Conservation (phyloP, 2,888 invertebrate species). For the Archaeoteleia sp. region DNA sequence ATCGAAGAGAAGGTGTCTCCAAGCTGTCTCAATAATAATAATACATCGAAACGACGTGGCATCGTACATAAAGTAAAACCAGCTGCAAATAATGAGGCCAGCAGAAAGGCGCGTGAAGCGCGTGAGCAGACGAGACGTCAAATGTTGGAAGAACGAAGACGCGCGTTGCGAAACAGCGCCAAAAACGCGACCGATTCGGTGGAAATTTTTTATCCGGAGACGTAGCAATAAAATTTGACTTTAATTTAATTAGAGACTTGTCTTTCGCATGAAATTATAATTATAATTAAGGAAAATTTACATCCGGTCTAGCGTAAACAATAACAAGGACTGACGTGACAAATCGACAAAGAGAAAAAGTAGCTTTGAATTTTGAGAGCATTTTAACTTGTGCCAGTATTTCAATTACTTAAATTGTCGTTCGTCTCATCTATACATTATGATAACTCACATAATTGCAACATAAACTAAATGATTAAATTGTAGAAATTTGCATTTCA, state of each 20-base stretch:
- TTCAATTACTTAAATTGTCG: no score
- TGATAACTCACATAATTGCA: no score
- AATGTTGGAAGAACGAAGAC: slow-evolving; percentile 85
- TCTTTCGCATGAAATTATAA: slow-evolving; percentile 3
- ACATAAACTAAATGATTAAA: no score
- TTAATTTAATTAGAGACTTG: slow-evolving; percentile 23
- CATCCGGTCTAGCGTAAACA: not conserved
- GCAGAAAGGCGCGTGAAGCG: slow-evolving; percentile 78
- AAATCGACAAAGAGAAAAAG: no score
- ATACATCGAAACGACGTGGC: slow-evolving; percentile 64
- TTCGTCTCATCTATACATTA: no score
- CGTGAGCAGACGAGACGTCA: slow-evolving; percentile 83
- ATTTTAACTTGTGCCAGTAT: no score
- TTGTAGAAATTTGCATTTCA: no score
- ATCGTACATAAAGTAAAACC: slow-evolving; percentile 65
- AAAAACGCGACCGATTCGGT: slow-evolving; percentile 64
- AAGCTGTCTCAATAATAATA: slow-evolving; percentile 60
- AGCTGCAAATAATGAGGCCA: slow-evolving; percentile 73
- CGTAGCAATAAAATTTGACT: slow-evolving; percentile 63
- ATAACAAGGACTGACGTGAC: no score
- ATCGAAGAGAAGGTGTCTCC: slow-evolving; percentile 59
- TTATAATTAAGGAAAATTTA: slow-evolving; percentile 18
- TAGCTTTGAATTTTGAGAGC: no score
- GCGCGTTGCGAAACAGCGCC: slow-evolving; percentile 76
- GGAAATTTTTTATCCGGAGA: slow-evolving; percentile 71